Conservation (phyloP, 1,140 invertebrate genomes). For the Pentalonia nigronervosa region DNA sequence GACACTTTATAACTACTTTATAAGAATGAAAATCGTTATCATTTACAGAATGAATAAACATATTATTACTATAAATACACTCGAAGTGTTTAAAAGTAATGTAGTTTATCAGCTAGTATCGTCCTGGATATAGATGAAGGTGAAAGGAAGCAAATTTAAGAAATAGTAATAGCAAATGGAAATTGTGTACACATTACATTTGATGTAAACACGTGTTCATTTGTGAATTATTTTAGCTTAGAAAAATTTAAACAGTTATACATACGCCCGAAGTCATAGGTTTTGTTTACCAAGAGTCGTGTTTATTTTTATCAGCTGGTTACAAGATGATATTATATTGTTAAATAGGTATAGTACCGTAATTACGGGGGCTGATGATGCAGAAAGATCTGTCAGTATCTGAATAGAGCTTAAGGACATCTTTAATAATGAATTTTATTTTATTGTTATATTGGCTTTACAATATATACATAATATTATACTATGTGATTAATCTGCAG, state of each 20-base stretch:
- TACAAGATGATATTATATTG: neutral
- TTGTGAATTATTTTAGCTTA: neutral
- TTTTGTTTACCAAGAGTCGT: neutral
- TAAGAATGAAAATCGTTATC: slow-evolving; percentile 12
- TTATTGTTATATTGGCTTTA: neutral
- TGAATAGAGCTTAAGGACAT: neutral
- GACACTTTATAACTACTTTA: slow-evolving; percentile 15
- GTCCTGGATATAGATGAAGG: neutral
- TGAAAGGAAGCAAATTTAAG: neutral
- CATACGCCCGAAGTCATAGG: neutral
- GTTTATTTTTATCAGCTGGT: neutral
- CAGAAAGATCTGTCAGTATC: neutral
- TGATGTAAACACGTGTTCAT: neutral
- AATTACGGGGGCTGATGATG: neutral
- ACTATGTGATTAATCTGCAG: no score
- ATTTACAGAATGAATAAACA: slow-evolving; percentile 18
- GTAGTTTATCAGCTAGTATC: neutral
- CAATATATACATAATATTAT: neutral
- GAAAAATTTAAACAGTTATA: neutral
- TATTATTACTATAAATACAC: neutral
- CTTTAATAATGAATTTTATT: neutral
- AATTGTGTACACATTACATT: neutral
- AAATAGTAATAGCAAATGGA: neutral
- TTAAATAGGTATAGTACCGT: neutral
- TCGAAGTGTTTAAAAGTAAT: neutral